Conservation (phyloP, 2,888 invertebrate genomes). For the Dynastes grantii region DNA sequence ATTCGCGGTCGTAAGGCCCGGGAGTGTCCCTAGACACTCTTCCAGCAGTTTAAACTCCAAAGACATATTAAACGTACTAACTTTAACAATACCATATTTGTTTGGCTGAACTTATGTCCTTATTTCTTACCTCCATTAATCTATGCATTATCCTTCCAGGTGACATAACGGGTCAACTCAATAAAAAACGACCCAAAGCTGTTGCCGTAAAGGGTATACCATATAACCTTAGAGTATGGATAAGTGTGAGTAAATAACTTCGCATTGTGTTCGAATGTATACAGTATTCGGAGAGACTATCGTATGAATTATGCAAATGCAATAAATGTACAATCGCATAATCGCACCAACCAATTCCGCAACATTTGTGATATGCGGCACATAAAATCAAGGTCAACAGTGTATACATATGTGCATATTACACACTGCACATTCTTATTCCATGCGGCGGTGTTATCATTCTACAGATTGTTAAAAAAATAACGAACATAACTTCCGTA, state of each 20-base stretch:
- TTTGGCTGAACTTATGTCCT: too few species aligned
- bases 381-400: constrained; percentile 31
- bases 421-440: constrained; percentile 17
- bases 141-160: neutral
- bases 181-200: neutral
- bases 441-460: constrained; percentile 3
- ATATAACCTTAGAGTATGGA: too few species aligned
- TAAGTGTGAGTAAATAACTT: too few species aligned
- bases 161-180: neutral
- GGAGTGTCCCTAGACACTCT: too few species aligned
- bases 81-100: too few species aligned
- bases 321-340: constrained; percentile 21
- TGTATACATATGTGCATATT: neutral
- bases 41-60: too few species aligned
- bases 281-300: neutral
- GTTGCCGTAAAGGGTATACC: too few species aligned
- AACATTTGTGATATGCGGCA: constrained; percentile 27
- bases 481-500: too few species aligned
- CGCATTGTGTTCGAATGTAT: neutral
- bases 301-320: constrained; percentile 36
- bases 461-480: too few species aligned
- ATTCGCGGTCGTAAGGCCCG: too few species aligned
- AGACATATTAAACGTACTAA: too few species aligned
- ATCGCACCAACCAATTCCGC: constrained; percentile 35
- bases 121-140: neutral